A percentile compares a stretch with the other conserved stretches of the same genome.
These are phyloP conservation scores for Volucella inflata DNA, from an alignment of 2,888 invertebrate species.

Conservation along the genomic window DNA sequence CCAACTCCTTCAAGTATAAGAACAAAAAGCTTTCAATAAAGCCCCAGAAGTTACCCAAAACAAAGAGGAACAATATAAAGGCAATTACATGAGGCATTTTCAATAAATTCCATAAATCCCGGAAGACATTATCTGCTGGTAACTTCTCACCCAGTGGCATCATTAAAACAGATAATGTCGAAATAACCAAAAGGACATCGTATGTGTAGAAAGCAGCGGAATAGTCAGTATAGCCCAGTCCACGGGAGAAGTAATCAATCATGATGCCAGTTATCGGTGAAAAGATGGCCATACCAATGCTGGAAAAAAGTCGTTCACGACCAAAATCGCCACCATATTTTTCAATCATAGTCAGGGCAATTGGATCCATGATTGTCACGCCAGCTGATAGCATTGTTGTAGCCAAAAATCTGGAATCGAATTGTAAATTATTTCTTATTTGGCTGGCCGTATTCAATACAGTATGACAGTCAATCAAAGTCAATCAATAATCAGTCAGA, in stretches of 20 bases:
- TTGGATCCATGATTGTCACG: conserved; percentile 95
- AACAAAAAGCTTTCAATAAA: conserved; percentile 95
- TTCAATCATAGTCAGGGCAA: conserved; percentile 93
- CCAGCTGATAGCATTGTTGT: conserved; percentile 92
- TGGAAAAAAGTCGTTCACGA: conserved; percentile 91
- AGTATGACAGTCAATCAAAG: conserved; percentile 1
- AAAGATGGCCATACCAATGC: conserved; percentile 92
- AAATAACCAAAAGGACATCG: conserved; percentile 89
- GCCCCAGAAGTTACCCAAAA: conserved; percentile 94
- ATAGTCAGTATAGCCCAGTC: conserved; percentile 91
- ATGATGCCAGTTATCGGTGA: conserved; percentile 91
- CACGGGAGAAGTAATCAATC: conserved; percentile 86
- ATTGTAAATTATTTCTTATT: neutral
- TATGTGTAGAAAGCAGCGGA: conserved; percentile 93
- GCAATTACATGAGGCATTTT: conserved; percentile 91
- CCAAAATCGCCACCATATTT: conserved; percentile 93
- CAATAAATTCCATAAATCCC: conserved; percentile 90
- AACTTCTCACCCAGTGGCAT: conserved; percentile 92
- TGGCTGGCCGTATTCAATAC: too few species aligned
- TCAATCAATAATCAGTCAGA: neutral
- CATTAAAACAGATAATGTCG: conserved; percentile 89
- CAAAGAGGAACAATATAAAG: conserved; percentile 92
- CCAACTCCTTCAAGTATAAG: conserved; percentile 92
- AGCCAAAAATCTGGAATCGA: conserved; percentile 87
- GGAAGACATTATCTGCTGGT: conserved; percentile 90